phyloP scores from a whole-genome alignment of 2,797 vertebrate genomes.

The Tapirus indicus region DNA sequence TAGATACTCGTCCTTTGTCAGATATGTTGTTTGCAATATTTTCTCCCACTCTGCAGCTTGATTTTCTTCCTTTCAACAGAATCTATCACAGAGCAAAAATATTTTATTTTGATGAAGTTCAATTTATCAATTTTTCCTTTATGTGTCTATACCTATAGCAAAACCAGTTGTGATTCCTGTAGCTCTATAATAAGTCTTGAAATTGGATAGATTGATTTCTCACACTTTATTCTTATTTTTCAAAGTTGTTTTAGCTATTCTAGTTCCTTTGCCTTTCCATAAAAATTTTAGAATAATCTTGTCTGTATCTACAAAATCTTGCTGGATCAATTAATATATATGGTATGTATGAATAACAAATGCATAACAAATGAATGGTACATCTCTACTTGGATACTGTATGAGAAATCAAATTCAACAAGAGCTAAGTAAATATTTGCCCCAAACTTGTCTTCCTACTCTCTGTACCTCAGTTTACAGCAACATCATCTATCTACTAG shows the following conservation, averaged over 20 bases:
- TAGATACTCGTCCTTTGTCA: neutral
- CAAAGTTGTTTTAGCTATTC: neutral
- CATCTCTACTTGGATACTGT: neutral
- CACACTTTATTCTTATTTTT: neutral
- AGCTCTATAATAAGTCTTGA: neutral
- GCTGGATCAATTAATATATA: neutral
- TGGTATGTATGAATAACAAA: neutral
- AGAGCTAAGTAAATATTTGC: neutral
- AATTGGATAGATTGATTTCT: neutral
- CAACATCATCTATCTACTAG: neutral
- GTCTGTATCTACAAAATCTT: neutral
- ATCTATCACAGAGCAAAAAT: slow-evolving; percentile 6
- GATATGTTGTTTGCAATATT: neutral
- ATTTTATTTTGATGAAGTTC: slow-evolving; percentile 30
- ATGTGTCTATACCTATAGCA: neutral
- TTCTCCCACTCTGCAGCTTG: neutral
- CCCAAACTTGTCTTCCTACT: neutral
- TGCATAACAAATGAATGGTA: neutral
- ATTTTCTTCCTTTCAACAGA: neutral
- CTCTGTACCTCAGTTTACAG: neutral
- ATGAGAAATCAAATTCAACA: neutral
- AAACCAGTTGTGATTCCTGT: neutral
- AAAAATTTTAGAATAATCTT: slow-evolving; percentile 29
- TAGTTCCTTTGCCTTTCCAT: neutral
- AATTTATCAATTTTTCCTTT: neutral